Conservation (phyloP, 2,797 vertebrate genomes). For the Chanos chanos region DNA sequence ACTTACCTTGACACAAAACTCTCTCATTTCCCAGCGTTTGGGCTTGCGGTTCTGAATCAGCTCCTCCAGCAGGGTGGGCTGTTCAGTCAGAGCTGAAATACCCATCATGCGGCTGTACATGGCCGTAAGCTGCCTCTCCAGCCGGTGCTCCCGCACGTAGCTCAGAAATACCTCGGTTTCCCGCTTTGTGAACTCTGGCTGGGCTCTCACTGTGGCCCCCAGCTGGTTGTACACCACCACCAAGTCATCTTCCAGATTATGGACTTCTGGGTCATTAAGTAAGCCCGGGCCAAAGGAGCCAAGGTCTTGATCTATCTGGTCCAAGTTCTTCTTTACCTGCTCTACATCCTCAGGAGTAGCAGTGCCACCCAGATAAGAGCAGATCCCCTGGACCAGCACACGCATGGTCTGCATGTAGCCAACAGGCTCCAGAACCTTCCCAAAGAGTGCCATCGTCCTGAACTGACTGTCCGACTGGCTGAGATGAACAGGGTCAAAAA, state of each 20-base stretch:
- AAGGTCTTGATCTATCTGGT: slow-evolving; percentile 68
- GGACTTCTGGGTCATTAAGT: slow-evolving; percentile 36
- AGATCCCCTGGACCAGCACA: slow-evolving; percentile 60
- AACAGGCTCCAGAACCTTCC: slow-evolving; percentile 69
- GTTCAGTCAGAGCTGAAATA: slow-evolving; percentile 54
- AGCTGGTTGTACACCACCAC: slow-evolving; percentile 68
- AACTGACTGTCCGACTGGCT: not conserved
- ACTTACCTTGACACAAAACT: slow-evolving; percentile 68
- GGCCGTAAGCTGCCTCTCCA: slow-evolving; percentile 67
- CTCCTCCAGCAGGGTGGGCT: slow-evolving; percentile 64
- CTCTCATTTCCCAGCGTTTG: slow-evolving; percentile 65
- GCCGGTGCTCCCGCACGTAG: slow-evolving; percentile 59
- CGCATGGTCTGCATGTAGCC: slow-evolving; percentile 70
- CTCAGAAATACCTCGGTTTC: slow-evolving; percentile 67
- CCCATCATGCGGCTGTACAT: slow-evolving; percentile 66
- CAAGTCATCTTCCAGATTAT: slow-evolving; percentile 66
- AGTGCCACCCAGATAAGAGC: slow-evolving; percentile 59
- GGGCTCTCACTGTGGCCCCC: slow-evolving; percentile 56
- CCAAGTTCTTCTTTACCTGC: slow-evolving; percentile 64
- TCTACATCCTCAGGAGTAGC: slow-evolving; percentile 62
- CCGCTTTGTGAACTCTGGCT: slow-evolving; percentile 54
- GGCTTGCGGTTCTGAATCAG: slow-evolving; percentile 60
- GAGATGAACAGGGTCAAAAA: not conserved
- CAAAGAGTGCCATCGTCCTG: slow-evolving; percentile 65
- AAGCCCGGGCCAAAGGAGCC: slow-evolving; percentile 37